Base-by-base conservation (phyloP, 2,113 vertebrate species). In the Gymnocephalus cernua region DNA sequence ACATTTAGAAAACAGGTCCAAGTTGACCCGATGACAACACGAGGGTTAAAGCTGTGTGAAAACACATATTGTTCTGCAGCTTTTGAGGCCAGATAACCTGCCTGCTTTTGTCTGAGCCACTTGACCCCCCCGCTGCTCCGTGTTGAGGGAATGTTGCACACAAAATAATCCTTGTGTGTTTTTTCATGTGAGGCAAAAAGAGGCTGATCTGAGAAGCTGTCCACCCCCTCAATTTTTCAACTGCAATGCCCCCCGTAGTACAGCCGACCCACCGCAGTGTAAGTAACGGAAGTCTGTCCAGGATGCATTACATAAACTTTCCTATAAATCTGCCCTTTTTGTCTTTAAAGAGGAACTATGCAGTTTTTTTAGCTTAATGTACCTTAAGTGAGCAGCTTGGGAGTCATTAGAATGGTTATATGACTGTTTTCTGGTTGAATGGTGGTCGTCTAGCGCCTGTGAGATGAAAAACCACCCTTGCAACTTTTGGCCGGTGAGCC, bases 141-240 rank as follows among this genome's bases (percentile, higher is more conserved):
- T 12, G 6, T 16, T 21, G 12, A 53, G 27, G 25, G 23, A 50
- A n/a, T 77, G 53, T 77, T 15, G 29, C 14, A 38, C 54, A 64
- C 29, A 71, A 14, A 80, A 59, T 50, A 45, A 47, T 65, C 4
- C 25, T 21, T 44, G 48, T 67, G 29, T 19, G n/a, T 41, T 53
- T 53, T 25, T 54, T 65, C 25, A 53, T 45, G 53, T 56, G 44
- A 57, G 19, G 25, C 50, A 32, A 59, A 15, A 29, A 6, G 45
- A 32, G 27, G 32, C 32, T 32, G 32, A 25, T 35, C 10, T 27
- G 11, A 58, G 32, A 53, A 51, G 18, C 10, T 4, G 9, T 12
- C 61, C 23, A 1, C 5, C 32, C 32, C 53, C 35, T 19, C 9
- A 9, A 11, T 25, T 19, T 50, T 51, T 5, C 45, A 23, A 27